Conservation (phyloP, 1,140 invertebrate genomes). For the Schlechtendalia chinensis region DNA sequence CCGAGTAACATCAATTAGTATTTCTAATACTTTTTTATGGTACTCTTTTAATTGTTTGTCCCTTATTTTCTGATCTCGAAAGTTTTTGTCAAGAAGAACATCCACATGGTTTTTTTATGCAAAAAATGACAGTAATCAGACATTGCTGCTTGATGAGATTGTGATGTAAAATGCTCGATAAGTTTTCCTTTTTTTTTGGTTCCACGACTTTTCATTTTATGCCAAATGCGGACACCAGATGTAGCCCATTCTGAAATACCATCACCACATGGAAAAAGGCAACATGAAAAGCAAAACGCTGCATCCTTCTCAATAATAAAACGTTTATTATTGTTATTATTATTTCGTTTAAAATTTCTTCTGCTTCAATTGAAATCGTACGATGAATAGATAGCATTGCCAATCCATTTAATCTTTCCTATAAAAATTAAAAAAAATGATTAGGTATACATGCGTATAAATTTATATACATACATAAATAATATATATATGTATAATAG, state of each 20-base stretch:
- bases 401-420: no score
- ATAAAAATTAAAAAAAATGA: no score
- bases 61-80: constrained; percentile 20
- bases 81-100: constrained; percentile 36
- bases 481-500: no score
- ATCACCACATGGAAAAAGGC: constrained; percentile 6
- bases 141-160: constrained; percentile 37
- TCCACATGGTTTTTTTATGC: constrained; percentile 27
- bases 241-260: constrained; percentile 22
- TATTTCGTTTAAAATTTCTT: no score
- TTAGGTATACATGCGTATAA: no score
- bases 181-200: constrained; percentile 28
- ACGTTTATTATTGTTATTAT: no score
- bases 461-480: no score
- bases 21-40: constrained; percentile 41
- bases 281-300: constrained; percentile 31
- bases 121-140: constrained; percentile 36
- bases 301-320: constrained; percentile 37
- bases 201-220: constrained; percentile 40
- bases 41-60: constrained; percentile 35
- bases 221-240: constrained; percentile 23
- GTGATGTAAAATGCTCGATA: constrained; percentile 28
- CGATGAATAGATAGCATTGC: no score
- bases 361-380: no score
- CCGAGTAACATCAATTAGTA: constrained; percentile 8